Conservation (phyloP, 2,113 vertebrate genomes). For the Lasiurus cinereus region DNA sequence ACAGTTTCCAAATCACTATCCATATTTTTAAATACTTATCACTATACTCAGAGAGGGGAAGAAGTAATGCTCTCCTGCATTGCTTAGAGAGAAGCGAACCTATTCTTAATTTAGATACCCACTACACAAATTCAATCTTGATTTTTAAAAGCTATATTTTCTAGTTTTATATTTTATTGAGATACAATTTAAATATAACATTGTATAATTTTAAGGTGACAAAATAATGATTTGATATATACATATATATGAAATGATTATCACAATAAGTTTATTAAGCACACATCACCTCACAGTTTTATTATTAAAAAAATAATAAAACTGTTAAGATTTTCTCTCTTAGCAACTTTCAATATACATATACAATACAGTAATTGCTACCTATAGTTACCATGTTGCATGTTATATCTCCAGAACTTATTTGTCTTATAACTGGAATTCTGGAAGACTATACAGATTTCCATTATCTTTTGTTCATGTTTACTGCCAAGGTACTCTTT, state of each 20-base stretch:
- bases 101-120: neutral
- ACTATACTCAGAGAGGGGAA: neutral
- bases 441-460: too few relatives aligned
- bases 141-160: neutral
- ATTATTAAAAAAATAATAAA: too few relatives aligned
- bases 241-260: neutral
- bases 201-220: neutral
- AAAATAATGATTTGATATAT: neutral
- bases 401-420: neutral
- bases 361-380: neutral
- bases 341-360: neutral
- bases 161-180: neutral
- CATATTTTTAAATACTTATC: constrained; percentile 17
- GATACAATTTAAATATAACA: neutral
- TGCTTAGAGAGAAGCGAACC: neutral
- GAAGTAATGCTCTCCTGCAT: neutral
- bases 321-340: neutral
- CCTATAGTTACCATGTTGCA: neutral
- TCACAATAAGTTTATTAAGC: neutral
- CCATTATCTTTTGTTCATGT: neutral
- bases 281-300: neutral
- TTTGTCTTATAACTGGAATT: neutral
- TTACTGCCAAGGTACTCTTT: neutral
- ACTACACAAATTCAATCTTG: neutral
- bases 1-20: neutral